A percentile compares a stretch with the other conserved stretches of the same genome.
These are phyloP conservation scores for Euwallacea similis DNA, from an alignment of 1,140 invertebrate genomes.

Conservation along the genomic window DNA sequence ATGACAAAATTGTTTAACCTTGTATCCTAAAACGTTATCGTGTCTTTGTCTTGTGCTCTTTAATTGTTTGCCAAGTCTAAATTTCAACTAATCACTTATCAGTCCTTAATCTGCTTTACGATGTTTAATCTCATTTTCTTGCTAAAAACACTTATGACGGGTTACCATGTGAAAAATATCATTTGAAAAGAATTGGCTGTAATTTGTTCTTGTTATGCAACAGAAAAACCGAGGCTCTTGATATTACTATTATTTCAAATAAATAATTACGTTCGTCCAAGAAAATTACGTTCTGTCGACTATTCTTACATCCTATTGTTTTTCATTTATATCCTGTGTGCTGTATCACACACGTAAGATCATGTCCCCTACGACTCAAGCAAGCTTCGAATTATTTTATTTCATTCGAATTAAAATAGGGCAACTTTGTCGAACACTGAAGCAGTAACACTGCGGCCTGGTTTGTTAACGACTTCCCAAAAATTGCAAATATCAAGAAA, in stretches of 20 bases:
- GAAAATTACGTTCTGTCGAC: constrained; percentile 26
- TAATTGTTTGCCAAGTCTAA: constrained; percentile 31
- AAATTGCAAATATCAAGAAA: too few species aligned
- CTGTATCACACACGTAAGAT: too few species aligned
- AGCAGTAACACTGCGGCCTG: too few species aligned
- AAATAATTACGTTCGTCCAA: constrained; percentile 32
- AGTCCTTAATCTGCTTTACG: constrained; percentile 33
- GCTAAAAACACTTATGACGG: constrained; percentile 34
- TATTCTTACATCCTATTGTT: constrained; percentile 18
- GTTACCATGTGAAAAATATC: constrained; percentile 32
- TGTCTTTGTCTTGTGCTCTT: constrained; percentile 35
- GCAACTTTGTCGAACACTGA: too few species aligned
- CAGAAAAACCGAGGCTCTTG: constrained; percentile 16
- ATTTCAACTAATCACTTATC: constrained; percentile 35
- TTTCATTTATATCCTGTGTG: constrained; percentile 16
- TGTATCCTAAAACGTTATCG: constrained; percentile 19
- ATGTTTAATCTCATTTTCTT: constrained; percentile 37
- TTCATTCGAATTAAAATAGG: too few species aligned
- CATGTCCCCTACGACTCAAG: too few species aligned
- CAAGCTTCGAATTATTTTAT: too few species aligned
- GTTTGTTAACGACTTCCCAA: too few species aligned
- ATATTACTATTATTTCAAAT: constrained; percentile 36
- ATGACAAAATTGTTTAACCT: constrained; percentile 26
- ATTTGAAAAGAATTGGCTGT: constrained; percentile 32
- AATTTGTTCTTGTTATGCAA: constrained; percentile 38